Evolutionary conservation across 2,797 vertebrate genomes (phyloP).

Genomic region (Vireo griseus): DNA sequence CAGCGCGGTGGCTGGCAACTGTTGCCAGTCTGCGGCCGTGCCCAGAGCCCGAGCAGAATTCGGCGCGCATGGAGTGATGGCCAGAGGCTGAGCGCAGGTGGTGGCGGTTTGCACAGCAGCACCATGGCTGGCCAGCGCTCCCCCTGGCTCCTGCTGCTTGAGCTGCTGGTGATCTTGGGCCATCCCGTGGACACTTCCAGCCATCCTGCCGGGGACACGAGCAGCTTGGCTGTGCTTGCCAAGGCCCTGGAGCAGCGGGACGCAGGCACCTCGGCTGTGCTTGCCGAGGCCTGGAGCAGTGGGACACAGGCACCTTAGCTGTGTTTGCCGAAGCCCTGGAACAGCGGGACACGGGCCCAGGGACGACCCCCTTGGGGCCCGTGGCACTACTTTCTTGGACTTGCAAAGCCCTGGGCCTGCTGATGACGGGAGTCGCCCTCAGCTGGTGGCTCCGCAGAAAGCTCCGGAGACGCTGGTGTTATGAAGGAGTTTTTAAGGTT

Average conservation of each 20-base stretch:
- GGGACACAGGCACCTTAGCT: too few relatives aligned
- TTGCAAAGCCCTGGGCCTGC: accelerated
- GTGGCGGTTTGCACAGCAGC: accelerated
- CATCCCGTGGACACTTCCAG: not conserved
- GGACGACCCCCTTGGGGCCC: accelerated
- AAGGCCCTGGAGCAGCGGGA: too few relatives aligned
- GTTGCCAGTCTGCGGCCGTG: accelerated
- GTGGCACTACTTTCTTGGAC: accelerated
- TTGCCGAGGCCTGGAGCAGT: too few relatives aligned
- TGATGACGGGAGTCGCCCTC: accelerated
- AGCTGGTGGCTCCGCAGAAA: not conserved
- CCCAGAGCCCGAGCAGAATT: too few relatives aligned
- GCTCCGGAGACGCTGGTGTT: accelerated
- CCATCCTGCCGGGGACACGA: accelerated
- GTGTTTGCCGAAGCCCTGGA: too few relatives aligned
- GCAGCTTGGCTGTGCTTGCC: too few relatives aligned
- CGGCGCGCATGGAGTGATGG: accelerated
- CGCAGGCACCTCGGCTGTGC: too few relatives aligned
- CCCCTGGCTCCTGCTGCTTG: not conserved
- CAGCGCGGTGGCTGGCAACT: accelerated
- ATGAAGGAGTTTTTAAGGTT: too few relatives aligned
- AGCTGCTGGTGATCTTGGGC: accelerated
- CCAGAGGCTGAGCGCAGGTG: not conserved
- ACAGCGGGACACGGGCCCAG: accelerated
- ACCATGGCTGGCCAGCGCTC: accelerated